phyloP scores from a whole-genome alignment of 53 echinoderm and acorn worm genomes.

The Hippasteria phrygiana region DNA sequence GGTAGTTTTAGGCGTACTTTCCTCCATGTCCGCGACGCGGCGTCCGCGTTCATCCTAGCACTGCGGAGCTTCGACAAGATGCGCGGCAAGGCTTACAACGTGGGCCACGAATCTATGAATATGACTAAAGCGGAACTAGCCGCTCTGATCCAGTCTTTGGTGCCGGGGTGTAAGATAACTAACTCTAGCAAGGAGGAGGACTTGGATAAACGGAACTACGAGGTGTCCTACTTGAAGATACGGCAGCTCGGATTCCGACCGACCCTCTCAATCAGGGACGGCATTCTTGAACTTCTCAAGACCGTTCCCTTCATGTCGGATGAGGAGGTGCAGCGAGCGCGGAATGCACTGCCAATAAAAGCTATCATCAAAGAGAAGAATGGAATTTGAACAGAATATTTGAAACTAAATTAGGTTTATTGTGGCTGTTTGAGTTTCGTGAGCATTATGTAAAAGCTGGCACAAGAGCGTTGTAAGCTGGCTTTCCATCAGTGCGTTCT shows the following conservation, averaged over 20 bases:
- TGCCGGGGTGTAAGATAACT: slow-evolving; percentile 74
- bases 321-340: slow-evolving; percentile 61
- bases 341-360: slow-evolving; percentile 51
- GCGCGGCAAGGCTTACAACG: slow-evolving; percentile 84
- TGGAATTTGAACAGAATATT: background rate
- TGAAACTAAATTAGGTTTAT: too few species aligned
- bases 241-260: slow-evolving; percentile 77
- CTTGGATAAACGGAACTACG: slow-evolving; percentile 85
- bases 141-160: slow-evolving; percentile 66
- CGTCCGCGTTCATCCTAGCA: slow-evolving; percentile 74
- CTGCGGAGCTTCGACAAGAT: slow-evolving; percentile 76
- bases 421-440: too few species aligned
- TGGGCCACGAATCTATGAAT: slow-evolving; percentile 87
- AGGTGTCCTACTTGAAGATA: slow-evolving; percentile 79
- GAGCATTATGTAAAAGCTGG: too few species aligned
- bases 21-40: slow-evolving; percentile 83
- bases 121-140: slow-evolving; percentile 84
- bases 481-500: too few species aligned
- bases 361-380: background rate
- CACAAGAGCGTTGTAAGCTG: too few species aligned
- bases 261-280: slow-evolving; percentile 68
- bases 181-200: slow-evolving; percentile 71
- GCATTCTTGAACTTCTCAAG: slow-evolving; percentile 80
- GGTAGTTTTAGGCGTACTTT: slow-evolving; percentile 82
- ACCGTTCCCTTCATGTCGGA: slow-evolving; percentile 77